phyloP scores from a whole-genome alignment of 2,797 vertebrate genomes.

The Scarus forsteni region DNA sequence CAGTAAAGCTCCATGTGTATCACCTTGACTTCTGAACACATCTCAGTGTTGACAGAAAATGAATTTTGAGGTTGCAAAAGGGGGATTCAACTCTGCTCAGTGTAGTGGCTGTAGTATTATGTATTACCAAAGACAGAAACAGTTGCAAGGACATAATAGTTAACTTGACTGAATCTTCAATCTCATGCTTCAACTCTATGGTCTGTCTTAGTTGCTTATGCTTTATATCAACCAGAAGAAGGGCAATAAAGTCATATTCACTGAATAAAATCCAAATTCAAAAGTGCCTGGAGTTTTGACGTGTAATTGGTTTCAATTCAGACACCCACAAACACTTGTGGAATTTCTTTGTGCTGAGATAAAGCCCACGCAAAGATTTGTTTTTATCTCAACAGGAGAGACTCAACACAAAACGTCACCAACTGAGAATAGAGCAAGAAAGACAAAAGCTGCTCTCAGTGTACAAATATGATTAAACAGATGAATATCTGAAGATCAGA shows the following conservation, averaged over 20 bases:
- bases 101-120: neutral
- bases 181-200: neutral
- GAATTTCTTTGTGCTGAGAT: slow-evolving; percentile 34
- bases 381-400: slow-evolving; percentile 13
- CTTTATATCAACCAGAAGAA: slow-evolving; percentile 19
- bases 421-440: neutral
- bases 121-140: neutral
- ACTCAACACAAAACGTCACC: too few species aligned
- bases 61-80: neutral
- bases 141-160: neutral
- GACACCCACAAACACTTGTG: slow-evolving; percentile 31
- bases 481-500: too few species aligned
- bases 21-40: neutral
- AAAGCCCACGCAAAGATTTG: neutral
- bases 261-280: slow-evolving; percentile 41
- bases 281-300: slow-evolving; percentile 33
- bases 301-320: slow-evolving; percentile 39
- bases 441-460: too few species aligned
- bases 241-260: slow-evolving; percentile 34
- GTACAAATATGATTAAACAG: too few species aligned
- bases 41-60: neutral
- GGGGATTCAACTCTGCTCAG: neutral
- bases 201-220: slow-evolving; percentile 5
- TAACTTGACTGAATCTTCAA: neutral
- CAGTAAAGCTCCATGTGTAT: neutral